Percentiles rank a stretch among this genome's conserved stretches.
Conservation (phyloP, 2,797 vertebrate genomes). For the Chanos chanos region DNA sequence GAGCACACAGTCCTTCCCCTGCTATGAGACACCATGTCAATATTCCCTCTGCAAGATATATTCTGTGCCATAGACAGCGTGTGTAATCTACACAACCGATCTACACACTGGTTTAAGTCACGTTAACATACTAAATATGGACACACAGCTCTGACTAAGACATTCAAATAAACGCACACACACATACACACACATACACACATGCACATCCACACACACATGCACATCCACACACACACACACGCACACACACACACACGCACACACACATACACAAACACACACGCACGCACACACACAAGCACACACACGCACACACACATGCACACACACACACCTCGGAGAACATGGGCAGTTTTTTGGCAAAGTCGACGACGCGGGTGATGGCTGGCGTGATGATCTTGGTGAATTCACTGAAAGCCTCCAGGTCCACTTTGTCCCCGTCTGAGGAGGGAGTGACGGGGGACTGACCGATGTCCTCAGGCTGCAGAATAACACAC, state of each 20-base stretch:
- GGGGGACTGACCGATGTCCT: constrained; percentile 92
- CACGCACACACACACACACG: not conserved
- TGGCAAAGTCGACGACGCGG: constrained; percentile 97
- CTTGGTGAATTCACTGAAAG: constrained; percentile 99
- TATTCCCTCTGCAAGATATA: too few relatives aligned
- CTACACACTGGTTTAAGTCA: constrained; percentile 23
- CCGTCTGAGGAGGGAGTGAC: constrained; percentile 85
- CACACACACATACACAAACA: not conserved
- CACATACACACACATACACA: constrained; percentile 11
- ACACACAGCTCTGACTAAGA: constrained; percentile 14
- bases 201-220: constrained; percentile 17
- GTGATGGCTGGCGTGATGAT: constrained; percentile 99
- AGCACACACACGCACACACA: constrained; percentile 58
- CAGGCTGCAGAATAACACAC: constrained; percentile 67
- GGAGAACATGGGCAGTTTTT: constrained; percentile 98
- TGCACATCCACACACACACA: constrained; percentile 8
- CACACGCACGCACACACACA: not conserved
- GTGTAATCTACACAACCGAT: constrained; percentile 37
- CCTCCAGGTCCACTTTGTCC: constrained; percentile 95
- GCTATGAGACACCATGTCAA: too few relatives aligned
- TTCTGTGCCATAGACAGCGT: constrained; percentile 21
- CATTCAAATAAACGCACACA: not conserved
- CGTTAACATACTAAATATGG: constrained; percentile 24
- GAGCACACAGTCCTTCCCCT: too few relatives aligned
- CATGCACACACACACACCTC: constrained; percentile 73